Evolutionary conservation across 92 coral and sea anemone species (phyloP).

Genomic region (Zoanthus gigantus): DNA sequence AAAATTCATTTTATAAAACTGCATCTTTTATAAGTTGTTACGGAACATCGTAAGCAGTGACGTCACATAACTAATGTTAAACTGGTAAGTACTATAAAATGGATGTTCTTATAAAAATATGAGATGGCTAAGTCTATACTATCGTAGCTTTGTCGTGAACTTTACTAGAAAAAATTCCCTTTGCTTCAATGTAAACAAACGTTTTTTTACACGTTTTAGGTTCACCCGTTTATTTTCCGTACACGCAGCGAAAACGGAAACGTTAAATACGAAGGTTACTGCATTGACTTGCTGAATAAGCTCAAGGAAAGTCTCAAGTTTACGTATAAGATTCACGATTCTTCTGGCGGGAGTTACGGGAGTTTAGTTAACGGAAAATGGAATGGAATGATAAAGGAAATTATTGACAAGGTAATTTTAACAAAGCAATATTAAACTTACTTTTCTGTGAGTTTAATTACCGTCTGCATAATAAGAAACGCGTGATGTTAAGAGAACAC

Average conservation of each 20-base stretch:
- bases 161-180: neutral
- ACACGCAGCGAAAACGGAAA: constrained; percentile 42
- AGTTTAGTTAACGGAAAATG: constrained; percentile 69
- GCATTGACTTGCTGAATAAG: constrained; percentile 72
- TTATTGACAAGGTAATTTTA: constrained; percentile 56
- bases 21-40: too few species aligned
- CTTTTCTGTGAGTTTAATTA: neutral
- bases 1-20: too few species aligned
- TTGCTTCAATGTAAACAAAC: neutral
- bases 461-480: neutral
- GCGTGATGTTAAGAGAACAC: too few species aligned
- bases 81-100: too few species aligned
- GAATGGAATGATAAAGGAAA: constrained; percentile 82
- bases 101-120: too few species aligned
- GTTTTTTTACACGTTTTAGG: constrained; percentile 26
- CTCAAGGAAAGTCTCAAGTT: constrained; percentile 66
- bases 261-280: constrained; percentile 66
- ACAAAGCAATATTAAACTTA: too few species aligned
- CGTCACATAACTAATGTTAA: too few species aligned
- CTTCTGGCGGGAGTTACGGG: constrained; percentile 72
- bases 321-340: constrained; percentile 58
- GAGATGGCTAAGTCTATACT: too few species aligned
- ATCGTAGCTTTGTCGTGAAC: too few species aligned
- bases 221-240: constrained; percentile 68
- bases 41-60: too few species aligned